phyloP scores from a whole-genome alignment of 1,140 invertebrate genomes.

The Mactra quadrangularis region DNA sequence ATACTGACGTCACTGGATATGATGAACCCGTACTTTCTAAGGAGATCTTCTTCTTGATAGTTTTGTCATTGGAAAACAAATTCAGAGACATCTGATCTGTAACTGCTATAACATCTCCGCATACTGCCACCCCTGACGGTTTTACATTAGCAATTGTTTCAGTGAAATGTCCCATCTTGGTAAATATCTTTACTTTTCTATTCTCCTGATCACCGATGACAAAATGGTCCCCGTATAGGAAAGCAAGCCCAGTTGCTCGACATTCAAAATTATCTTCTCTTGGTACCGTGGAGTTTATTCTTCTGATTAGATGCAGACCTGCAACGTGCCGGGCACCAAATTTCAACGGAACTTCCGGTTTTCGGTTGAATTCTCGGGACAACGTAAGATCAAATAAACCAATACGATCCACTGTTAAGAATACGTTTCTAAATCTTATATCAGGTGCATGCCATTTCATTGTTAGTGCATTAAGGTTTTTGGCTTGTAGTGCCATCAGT shows the following conservation, averaged over 20 bases:
- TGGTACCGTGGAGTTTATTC: conserved; percentile 45
- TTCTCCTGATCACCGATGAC: conserved; percentile 61
- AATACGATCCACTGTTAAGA: conserved; percentile 54
- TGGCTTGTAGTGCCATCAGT: conserved; percentile 49
- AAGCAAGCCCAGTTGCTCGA: conserved; percentile 47
- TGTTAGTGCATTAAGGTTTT: conserved; percentile 28
- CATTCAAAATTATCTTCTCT: conserved; percentile 54
- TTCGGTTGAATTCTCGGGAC: conserved; percentile 30
- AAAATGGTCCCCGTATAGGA: conserved; percentile 47
- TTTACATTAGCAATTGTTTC: conserved; percentile 52
- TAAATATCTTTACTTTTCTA: conserved; percentile 58
- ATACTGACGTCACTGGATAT: conserved; percentile 45
- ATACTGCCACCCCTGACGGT: conserved; percentile 45
- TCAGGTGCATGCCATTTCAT: conserved; percentile 59
- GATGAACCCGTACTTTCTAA: conserved; percentile 56
- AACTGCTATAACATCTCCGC: conserved; percentile 32
- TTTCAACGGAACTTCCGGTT: conserved; percentile 40
- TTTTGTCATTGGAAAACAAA: conserved; percentile 37
- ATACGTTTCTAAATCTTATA: conserved; percentile 58
- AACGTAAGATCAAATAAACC: conserved; percentile 55
- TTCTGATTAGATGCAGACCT: conserved; percentile 40
- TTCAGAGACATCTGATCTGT: conserved; percentile 55
- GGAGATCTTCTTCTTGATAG: conserved; percentile 55
- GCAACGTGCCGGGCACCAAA: conserved; percentile 48
- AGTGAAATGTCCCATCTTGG: conserved; percentile 32